A percentile compares a stretch with the other conserved stretches of the same genome.
Evolutionary conservation across 2,113 vertebrate species (phyloP).

Genomic region (Hemichromis elongatus): DNA sequence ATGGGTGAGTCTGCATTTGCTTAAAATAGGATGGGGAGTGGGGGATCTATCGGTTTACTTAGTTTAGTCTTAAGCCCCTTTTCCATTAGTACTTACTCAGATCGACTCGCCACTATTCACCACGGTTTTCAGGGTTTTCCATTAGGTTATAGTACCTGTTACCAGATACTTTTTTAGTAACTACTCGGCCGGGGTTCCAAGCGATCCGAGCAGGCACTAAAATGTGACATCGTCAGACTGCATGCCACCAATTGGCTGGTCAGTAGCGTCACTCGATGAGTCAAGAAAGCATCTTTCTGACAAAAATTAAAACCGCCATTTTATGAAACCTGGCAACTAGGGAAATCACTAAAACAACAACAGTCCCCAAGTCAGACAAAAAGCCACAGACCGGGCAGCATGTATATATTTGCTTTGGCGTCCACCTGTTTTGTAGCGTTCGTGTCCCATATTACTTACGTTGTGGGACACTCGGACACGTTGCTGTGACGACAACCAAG

Average conservation of each 20-base stretch:
- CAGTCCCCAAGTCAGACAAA: background rate
- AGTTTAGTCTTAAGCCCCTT: background rate
- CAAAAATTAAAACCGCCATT: background rate
- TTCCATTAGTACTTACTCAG: background rate
- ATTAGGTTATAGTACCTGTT: background rate
- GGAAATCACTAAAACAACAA: background rate
- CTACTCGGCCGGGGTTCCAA: rapidly evolving
- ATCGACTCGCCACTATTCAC: background rate
- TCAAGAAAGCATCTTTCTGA: background rate
- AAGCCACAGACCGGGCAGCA: background rate
- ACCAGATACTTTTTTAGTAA: background rate
- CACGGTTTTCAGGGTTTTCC: background rate
- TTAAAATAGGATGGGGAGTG: background rate
- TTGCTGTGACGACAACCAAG: background rate
- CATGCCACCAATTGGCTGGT: background rate
- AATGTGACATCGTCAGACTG: background rate
- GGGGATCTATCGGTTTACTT: background rate
- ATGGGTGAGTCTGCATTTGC: background rate
- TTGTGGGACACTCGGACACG: background rate
- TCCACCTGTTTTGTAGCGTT: background rate
- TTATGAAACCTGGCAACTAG: background rate
- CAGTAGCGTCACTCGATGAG: background rate
- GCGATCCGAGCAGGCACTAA: background rate
- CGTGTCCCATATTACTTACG: background rate
- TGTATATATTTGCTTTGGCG: background rate